phyloP scores from a whole-genome alignment of 2,888 invertebrate species.

The Folsomia manolachei region DNA sequence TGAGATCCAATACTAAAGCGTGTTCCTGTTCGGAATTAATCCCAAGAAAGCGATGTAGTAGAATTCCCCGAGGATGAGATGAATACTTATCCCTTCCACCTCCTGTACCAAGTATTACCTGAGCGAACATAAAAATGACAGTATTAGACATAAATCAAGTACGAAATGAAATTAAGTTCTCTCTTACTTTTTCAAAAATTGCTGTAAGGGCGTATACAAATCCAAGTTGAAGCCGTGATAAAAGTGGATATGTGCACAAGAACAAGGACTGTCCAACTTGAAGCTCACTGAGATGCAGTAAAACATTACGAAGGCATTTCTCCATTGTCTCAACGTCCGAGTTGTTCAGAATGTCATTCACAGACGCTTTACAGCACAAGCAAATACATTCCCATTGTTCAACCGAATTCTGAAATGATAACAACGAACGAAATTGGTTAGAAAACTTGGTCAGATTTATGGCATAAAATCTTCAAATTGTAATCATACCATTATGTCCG shows the following conservation, averaged over 20 bases:
- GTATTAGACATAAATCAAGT: no score
- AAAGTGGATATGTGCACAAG: neutral
- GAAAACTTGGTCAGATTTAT: no score
- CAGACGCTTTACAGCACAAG: neutral
- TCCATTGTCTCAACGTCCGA: neutral
- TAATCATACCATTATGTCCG: no score
- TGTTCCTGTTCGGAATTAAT: neutral
- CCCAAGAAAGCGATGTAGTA: neutral
- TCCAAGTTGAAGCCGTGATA: neutral
- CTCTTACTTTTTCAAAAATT: neutral
- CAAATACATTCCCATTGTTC: neutral
- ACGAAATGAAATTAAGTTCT: no score
- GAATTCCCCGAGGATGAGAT: neutral
- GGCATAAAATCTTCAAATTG: no score
- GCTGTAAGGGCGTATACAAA: neutral
- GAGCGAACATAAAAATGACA: no score
- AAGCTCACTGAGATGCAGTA: neutral
- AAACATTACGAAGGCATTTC: neutral
- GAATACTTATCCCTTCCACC: no score
- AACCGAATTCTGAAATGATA: no score
- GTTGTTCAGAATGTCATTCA: neutral
- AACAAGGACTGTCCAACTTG: neutral
- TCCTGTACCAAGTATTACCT: neutral
- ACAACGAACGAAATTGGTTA: no score
- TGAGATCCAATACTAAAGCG: neutral